These are phyloP conservation scores for Engystomops pustulosus DNA, from an alignment of 2,113 vertebrate species.

Conservation along the genomic window DNA sequence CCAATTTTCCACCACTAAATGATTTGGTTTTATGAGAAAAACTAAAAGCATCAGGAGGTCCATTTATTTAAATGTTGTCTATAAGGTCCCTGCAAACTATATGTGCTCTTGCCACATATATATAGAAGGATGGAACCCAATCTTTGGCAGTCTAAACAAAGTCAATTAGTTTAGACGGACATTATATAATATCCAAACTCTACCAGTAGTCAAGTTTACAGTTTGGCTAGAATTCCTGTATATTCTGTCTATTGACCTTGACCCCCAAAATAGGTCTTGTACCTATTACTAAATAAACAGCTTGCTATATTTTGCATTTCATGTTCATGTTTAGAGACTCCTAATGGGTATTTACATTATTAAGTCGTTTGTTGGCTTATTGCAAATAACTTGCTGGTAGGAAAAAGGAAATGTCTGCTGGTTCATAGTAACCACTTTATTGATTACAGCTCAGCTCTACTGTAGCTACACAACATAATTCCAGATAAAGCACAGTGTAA, in stretches of 20 bases:
- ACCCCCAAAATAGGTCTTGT: not conserved
- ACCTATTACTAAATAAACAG: conserved; percentile 10
- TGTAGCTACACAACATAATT: conserved; percentile 40
- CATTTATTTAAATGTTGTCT: too few relatives aligned
- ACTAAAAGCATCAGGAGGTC: too few relatives aligned
- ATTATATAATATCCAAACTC: too few relatives aligned
- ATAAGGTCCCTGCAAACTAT: too few relatives aligned
- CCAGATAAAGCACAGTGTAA: conserved; percentile 8
- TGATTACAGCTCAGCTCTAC: conserved; percentile 26
- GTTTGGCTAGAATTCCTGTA: not conserved
- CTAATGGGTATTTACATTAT: conserved; percentile 44
- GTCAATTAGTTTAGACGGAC: too few relatives aligned
- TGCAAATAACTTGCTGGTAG: conserved; percentile 43
- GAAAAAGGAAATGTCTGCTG: conserved; percentile 30
- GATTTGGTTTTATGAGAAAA: too few relatives aligned
- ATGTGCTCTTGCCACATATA: too few relatives aligned
- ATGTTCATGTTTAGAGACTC: conserved; percentile 32
- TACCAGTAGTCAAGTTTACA: not conserved
- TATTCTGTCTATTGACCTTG: not conserved
- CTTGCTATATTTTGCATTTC: conserved; percentile 8
- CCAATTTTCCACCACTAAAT: too few relatives aligned
- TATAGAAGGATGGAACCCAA: too few relatives aligned
- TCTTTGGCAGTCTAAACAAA: too few relatives aligned
- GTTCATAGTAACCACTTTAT: conserved; percentile 44
- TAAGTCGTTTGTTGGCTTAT: conserved; percentile 39